phyloP scores from a whole-genome alignment of 2,797 vertebrate species.

The Peromyscus aztecus region DNA sequence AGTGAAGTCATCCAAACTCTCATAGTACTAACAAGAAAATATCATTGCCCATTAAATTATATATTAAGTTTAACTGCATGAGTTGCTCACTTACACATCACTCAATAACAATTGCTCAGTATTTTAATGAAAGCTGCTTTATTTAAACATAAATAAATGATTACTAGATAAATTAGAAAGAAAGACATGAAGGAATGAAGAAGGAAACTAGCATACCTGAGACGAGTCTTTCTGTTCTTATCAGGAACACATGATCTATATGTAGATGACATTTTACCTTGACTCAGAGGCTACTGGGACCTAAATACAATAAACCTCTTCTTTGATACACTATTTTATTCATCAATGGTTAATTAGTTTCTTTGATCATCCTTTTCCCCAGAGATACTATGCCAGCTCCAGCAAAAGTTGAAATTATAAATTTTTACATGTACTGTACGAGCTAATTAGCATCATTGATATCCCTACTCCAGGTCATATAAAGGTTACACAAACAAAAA shows the following conservation, averaged over 20 bases:
- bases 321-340: background rate
- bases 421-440: background rate
- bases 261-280: background rate
- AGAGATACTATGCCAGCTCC: background rate
- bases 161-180: background rate
- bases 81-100: background rate
- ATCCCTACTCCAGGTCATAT: background rate
- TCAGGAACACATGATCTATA: background rate
- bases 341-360: background rate
- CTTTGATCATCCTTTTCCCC: background rate
- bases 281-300: background rate
- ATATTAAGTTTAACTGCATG: background rate
- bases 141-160: background rate
- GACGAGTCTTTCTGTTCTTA: background rate
- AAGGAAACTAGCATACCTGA: background rate
- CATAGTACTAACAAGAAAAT: background rate
- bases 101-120: background rate
- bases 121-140: background rate
- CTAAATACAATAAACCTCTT: background rate
- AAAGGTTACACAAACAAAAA: background rate
- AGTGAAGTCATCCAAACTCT: background rate
- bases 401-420: background rate
- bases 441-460: background rate
- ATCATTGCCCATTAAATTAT: background rate
- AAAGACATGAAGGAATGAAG: background rate